Evolutionary conservation across 2,797 vertebrate species (phyloP).

Genomic region (Bradypodion ventrale): DNA sequence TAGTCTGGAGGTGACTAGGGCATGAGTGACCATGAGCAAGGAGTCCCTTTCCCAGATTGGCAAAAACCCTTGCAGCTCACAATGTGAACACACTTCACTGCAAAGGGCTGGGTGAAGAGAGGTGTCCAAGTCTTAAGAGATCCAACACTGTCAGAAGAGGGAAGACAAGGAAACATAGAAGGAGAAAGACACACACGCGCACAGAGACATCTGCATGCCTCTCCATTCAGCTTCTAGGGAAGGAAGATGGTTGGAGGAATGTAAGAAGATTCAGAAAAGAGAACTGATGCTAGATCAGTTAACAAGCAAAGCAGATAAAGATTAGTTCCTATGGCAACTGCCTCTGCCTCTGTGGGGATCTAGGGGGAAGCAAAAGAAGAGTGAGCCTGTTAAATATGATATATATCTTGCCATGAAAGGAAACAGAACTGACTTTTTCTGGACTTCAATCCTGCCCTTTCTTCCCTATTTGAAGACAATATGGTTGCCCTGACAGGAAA

Average conservation of each 20-base stretch:
- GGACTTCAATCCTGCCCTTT: not conserved
- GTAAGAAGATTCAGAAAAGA: slow-evolving; percentile 36
- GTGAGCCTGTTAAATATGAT: slow-evolving; percentile 44
- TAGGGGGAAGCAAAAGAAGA: slow-evolving; percentile 44
- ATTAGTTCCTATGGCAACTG: slow-evolving; percentile 78
- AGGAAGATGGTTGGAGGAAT: slow-evolving; percentile 7
- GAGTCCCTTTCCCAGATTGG: not conserved
- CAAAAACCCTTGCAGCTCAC: not conserved
- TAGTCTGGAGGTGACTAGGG: no score
- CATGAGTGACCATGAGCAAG: no score
- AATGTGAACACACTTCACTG: not conserved
- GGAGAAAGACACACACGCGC: not conserved
- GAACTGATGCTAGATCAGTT: slow-evolving; percentile 59
- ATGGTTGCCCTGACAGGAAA: not conserved
- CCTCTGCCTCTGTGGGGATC: slow-evolving; percentile 56
- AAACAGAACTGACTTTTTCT: slow-evolving; percentile 47
- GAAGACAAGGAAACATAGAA: not conserved
- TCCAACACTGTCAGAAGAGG: not conserved
- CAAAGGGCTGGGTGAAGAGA: not conserved
- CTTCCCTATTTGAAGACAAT: not conserved
- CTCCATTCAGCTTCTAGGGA: not conserved
- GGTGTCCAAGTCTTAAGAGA: slow-evolving; percentile 27
- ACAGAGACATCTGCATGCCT: not conserved
- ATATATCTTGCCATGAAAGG: slow-evolving; percentile 48
- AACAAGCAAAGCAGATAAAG: slow-evolving; percentile 71